Evolutionary conservation across 2,888 invertebrate species (phyloP).

Genomic region (Melitaea athalia): DNA sequence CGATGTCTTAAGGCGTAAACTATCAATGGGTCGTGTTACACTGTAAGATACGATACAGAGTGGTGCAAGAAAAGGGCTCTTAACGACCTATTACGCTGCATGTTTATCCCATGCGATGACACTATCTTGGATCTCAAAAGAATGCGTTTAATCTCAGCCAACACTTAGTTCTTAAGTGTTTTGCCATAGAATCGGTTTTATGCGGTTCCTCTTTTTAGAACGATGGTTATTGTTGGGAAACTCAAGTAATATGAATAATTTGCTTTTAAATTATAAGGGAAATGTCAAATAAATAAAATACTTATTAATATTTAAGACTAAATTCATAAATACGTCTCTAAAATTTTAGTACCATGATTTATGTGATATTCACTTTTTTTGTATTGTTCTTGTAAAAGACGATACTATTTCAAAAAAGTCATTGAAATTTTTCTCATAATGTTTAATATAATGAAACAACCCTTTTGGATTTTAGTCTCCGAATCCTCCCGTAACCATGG

Average conservation of each 20-base stretch:
- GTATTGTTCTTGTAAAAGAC: too few species aligned
- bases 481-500: too few species aligned
- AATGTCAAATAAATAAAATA: too few species aligned
- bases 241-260: not conserved
- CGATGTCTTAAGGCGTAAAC: conserved; percentile 37
- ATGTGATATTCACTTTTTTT: too few species aligned
- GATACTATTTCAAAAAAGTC: too few species aligned
- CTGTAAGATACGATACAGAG: conserved; percentile 25
- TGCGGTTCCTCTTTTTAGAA: not conserved
- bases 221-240: not conserved
- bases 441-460: too few species aligned
- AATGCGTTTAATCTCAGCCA: conserved; percentile 20
- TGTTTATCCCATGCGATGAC: conserved; percentile 23
- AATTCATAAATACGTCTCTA: too few species aligned
- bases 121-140: conserved; percentile 28
- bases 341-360: too few species aligned
- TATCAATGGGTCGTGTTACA: conserved; percentile 35
- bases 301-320: too few species aligned
- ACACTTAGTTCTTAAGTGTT: conserved; percentile 13
- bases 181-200: conserved; percentile 2
- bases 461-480: too few species aligned
- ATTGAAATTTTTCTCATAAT: too few species aligned
- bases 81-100: conserved; percentile 31
- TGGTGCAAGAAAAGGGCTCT: conserved; percentile 32
- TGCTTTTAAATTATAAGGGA: too few species aligned